Base-by-base conservation (phyloP, 2,797 vertebrate species). In the Oreortyx pictus region DNA sequence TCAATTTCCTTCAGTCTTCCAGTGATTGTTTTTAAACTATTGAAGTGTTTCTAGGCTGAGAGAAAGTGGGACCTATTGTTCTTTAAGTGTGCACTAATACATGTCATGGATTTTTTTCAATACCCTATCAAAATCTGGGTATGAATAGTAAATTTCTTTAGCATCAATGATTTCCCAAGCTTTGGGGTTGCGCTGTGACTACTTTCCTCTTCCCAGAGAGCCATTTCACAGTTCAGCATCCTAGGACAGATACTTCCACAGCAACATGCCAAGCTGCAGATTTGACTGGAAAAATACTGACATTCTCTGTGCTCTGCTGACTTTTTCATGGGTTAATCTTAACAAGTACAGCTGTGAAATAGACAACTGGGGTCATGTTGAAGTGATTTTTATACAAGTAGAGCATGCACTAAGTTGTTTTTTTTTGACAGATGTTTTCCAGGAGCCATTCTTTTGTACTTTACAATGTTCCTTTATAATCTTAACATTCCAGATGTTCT, bases 81-180 rank as follows among this genome's bases (percentile, higher is more conserved):
- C n/a, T 61, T 61, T 41, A 47, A 14, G 10, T n/a, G 7, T 86
- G 23, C 64, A 19, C 9, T 73, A 37, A 50, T n/a, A 60, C 5
- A 9, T 76, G 7, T 37, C 13, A n/a, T 54, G 37, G 19, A 17
- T 50, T 74, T 80, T 80, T 65, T 65, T 70, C 1, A 37, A 44
- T 64, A 78, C 8, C 0, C 0, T 49, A 11, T 75, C 5, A 0
- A 12, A 6, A 68, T 79, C 10, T 75, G 37, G 24, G 49, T 52
- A 16, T 52, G 43, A 75, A 16, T 52, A 88, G 41, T 52, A 86
- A 83, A 74, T 4, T 20, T 75, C 4, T 86, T 66, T 35, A 15
- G 57, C 82, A 57, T 15, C 14, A 35, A 27, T 74, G 44, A 41
- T 86, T 89, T 91, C 44, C 29, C 16, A 39, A 31, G 41, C 50